Base-by-base conservation (phyloP, 2,888 invertebrate genomes). In the Pseudanteris insignis region DNA sequence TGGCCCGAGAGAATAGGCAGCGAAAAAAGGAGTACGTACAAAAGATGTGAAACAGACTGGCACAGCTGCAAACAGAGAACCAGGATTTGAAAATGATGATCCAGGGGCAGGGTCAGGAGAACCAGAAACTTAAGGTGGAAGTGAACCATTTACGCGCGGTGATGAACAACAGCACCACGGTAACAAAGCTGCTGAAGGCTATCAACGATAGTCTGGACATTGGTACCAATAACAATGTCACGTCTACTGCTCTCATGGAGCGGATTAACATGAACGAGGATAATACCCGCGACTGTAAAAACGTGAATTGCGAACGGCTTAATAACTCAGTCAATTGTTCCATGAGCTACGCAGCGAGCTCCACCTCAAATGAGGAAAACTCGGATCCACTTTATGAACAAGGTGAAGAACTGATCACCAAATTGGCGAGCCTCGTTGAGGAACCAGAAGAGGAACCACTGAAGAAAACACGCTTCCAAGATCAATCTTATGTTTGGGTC, bases 1-100 rank as follows among this genome's bases (percentile, higher is more conserved):
- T 86, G 77, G 88, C 88, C 1, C 78, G 87, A 2, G 85, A 86
- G 69, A 88, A 87, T 70, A 81, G 88, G 1, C 81, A 83, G 1
- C 83, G 81, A 32, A 88, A 88, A 68, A 88, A 88, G 70, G 81
- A 83, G 21, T 84, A 87, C 67, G 66, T 87, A 11, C 81, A 84
- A 51, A 81, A 80, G 9, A 78, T 87, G 9, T 87, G 87, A 70
- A 80, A 76, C 15, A 82, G 84, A 61, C 70, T 85, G 0, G 67
- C 76, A 0, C 70, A 76, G 7, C 77, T 83, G 18, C 81, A 81
- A 29, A 70, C 69, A 5, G 81, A 82, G 14, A 85, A 85, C 66
- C 80, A 79, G 48, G 81, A 80, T 6, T 73, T 86, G n/a, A 71
- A 78, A 1, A 79, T 80, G 44, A 77, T 81, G 0, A 70, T 86